Base-by-base conservation (phyloP, 2,113 vertebrate species). In the Sphyrna mokarran region DNA sequence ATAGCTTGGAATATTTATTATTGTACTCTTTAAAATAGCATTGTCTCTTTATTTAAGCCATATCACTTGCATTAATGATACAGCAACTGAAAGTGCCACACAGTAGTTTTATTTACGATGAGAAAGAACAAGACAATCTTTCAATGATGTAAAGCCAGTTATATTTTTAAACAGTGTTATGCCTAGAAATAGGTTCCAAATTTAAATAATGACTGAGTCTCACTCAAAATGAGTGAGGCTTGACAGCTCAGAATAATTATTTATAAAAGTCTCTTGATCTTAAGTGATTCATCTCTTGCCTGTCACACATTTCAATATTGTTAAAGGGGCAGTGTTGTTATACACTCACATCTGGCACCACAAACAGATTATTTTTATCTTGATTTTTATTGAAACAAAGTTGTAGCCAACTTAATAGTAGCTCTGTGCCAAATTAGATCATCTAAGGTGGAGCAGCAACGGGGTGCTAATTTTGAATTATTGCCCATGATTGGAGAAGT, bases 261-360 rank as follows among this genome's bases (percentile, higher is more conserved):
- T 91, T 91, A 91, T 91, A 91, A 94, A 43, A 70, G 70, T 94
- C 93, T 70, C 93, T 94, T 94, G 93, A 70, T 70, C 93, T 94
- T 94, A 94, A 72, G 93, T 94, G 93, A 94, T 43, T 94, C 93
- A 94, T 94, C 68, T 94, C 93, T 94, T 48, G 66, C 66, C 68
- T 94, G 66, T 94, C 66, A 43, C 37, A 70, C 87, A 33, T 91
- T 43, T 94, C 68, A 68, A 68, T 63, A 37, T 94, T 37, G 63
- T 94, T 94, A 94, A 66, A 94, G 22, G 66, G 66, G 66, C 20
- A 43, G 93, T 94, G 66, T 69, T 70, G 40, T 94, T 70, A 94
- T 94, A 94, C 93, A 94, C 66, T 94, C 37, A 26, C 93, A 69
- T 69, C 37, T 70, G 68, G n/a, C 22, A 43, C 69, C 11, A 13